Conservation (phyloP, 2,113 vertebrate genomes). For the Ciconia stormi region DNA sequence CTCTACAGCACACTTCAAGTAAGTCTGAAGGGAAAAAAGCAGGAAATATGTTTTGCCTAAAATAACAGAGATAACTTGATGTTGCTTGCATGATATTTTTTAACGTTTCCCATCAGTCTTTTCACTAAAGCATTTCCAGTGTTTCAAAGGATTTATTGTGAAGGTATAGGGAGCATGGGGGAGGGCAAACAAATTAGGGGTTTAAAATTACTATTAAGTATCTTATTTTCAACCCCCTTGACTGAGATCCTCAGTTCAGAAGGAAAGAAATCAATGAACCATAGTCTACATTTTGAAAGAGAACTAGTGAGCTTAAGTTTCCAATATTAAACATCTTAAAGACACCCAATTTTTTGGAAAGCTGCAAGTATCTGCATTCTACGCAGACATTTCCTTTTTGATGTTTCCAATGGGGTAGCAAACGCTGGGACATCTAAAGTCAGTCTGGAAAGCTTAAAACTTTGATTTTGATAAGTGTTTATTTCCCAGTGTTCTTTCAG, state of each 20-base stretch:
- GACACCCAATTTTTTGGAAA: not conserved
- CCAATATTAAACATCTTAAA: not conserved
- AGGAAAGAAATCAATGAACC: slow-evolving; percentile 53
- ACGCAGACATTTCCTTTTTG: not conserved
- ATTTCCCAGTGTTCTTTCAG: not conserved
- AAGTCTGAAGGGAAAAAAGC: not conserved
- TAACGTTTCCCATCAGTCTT: slow-evolving; percentile 45
- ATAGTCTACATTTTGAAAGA: slow-evolving; percentile 27
- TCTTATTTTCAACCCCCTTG: slow-evolving; percentile 58
- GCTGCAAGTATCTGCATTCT: not conserved
- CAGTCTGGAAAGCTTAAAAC: not conserved
- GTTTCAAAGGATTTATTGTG: slow-evolving; percentile 68
- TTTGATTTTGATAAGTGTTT: fast-evolving
- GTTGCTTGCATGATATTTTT: slow-evolving; percentile 28
- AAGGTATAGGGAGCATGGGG: not conserved
- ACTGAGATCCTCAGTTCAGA: slow-evolving; percentile 54
- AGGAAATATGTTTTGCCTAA: slow-evolving; percentile 57
- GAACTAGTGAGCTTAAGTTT: slow-evolving; percentile 23
- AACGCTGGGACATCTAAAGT: not conserved
- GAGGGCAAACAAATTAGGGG: slow-evolving; percentile 53
- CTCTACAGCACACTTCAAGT: not conserved
- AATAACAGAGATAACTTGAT: slow-evolving; percentile 63
- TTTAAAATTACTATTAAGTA: slow-evolving; percentile 66
- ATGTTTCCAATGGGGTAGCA: not conserved
- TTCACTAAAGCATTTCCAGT: slow-evolving; percentile 33